A percentile compares a stretch with the other conserved stretches of the same genome.
These are phyloP conservation scores for Chironomus riparius DNA, from an alignment of 2,888 invertebrate genomes.

Conservation along the genomic window DNA sequence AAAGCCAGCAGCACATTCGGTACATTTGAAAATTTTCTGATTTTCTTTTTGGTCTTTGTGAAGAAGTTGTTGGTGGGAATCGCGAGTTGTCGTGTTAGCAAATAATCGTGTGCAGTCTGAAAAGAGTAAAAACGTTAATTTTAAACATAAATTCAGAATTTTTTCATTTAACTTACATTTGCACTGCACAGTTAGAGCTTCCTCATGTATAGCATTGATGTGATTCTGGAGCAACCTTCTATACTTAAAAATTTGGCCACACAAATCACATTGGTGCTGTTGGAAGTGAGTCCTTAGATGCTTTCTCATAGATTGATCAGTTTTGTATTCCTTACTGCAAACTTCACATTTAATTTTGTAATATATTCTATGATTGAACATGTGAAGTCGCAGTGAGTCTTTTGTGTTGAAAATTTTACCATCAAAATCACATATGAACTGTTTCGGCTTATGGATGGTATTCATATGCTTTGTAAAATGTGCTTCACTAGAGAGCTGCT, in stretches of 20 bases:
- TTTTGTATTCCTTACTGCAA: neutral
- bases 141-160: neutral
- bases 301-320: conserved; percentile 19
- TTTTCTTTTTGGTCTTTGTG: conserved; percentile 7
- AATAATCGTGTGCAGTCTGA: conserved; percentile 15
- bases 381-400: conserved; percentile 19
- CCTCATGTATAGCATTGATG: conserved; percentile 4
- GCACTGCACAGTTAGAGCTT: neutral
- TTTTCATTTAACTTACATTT: conserved; percentile 9
- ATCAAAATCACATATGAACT: conserved; percentile 18
- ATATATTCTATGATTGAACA: conserved; percentile 1
- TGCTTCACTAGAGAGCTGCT: neutral
- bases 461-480: neutral
- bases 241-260: neutral
- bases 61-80: neutral
- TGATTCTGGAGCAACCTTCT: conserved; percentile 8
- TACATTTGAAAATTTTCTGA: neutral
- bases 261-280: conserved; percentile 2
- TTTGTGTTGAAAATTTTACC: conserved; percentile 10
- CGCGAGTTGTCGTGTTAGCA: conserved; percentile 12
- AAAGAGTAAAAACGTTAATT: no score
- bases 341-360: neutral
- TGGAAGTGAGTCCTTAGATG: conserved; percentile 25
- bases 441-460: neutral
- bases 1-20: conserved; percentile 10